Conservation (phyloP, 53 echinoderm and acorn worm genomes). For the Antedon mediterranea region DNA sequence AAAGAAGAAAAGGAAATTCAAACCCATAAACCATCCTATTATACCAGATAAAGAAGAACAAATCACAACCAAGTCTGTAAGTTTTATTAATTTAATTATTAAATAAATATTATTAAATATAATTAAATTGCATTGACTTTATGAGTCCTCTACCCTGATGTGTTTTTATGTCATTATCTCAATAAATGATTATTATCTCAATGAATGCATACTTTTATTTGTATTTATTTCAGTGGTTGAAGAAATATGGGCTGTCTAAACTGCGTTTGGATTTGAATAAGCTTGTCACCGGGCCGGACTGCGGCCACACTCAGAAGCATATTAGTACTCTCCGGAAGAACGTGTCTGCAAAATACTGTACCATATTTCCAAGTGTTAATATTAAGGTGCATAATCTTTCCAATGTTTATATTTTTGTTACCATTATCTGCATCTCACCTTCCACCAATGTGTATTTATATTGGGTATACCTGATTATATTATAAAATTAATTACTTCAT, state of each 20-base stretch:
- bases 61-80: conserved; percentile 74
- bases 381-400: conserved; percentile 55
- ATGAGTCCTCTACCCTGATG: too few species aligned
- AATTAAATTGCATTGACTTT: too few species aligned
- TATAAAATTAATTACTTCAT: too few species aligned
- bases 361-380: conserved; percentile 92
- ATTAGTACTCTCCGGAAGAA: conserved; percentile 76
- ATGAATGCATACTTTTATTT: too few species aligned
- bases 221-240: conserved; percentile 68
- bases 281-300: conserved; percentile 90
- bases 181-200: too few species aligned
- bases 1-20: conserved; percentile 40
- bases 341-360: conserved; percentile 96
- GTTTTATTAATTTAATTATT: background rate
- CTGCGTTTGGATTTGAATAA: conserved; percentile 67
- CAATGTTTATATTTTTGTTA: too few species aligned
- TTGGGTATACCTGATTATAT: too few species aligned
- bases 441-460: too few species aligned
- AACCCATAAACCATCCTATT: conserved; percentile 65
- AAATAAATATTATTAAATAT: too few species aligned
- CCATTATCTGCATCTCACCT: too few species aligned
- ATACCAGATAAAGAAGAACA: conserved; percentile 87
- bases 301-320: conserved; percentile 76
- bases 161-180: too few species aligned
- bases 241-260: conserved; percentile 62